These are phyloP conservation scores for Petrocephalus sullivani DNA, from an alignment of 2,797 vertebrate species.

Conservation along the genomic window DNA sequence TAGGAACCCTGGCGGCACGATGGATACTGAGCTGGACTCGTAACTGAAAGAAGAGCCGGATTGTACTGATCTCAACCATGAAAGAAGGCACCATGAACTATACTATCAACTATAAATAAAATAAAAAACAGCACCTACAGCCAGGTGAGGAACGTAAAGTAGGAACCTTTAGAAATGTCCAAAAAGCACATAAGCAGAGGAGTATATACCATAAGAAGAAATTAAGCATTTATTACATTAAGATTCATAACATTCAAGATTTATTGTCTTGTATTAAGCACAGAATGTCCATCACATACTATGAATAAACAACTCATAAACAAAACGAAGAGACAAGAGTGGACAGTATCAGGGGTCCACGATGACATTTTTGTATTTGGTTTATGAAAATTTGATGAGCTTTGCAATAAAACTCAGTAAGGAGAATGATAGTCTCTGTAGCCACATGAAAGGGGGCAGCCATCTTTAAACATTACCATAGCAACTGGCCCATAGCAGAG, in stretches of 20 bases:
- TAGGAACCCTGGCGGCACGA: too few species aligned
- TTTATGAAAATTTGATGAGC: not conserved
- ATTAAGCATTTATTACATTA: not conserved
- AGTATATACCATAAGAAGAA: not conserved
- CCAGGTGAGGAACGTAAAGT: too few species aligned
- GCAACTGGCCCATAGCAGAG: not conserved
- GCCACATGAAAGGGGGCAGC: not conserved
- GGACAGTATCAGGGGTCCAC: not conserved
- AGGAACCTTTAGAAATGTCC: not conserved
- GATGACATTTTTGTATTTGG: not conserved
- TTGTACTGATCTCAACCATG: too few species aligned
- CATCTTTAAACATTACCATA: constrained; percentile 8
- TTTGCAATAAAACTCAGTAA: not conserved
- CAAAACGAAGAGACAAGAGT: not conserved
- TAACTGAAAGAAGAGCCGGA: too few species aligned
- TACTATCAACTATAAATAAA: too few species aligned
- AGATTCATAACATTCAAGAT: not conserved
- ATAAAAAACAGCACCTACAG: too few species aligned
- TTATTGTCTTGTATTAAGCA: not conserved
- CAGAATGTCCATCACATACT: not conserved
- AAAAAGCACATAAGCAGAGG: not conserved
- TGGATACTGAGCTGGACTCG: too few species aligned
- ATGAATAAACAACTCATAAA: not conserved
- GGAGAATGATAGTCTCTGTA: not conserved
- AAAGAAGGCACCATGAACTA: too few species aligned